Conservation (phyloP, 2,113 vertebrate genomes). For the Chrysemys picta region DNA sequence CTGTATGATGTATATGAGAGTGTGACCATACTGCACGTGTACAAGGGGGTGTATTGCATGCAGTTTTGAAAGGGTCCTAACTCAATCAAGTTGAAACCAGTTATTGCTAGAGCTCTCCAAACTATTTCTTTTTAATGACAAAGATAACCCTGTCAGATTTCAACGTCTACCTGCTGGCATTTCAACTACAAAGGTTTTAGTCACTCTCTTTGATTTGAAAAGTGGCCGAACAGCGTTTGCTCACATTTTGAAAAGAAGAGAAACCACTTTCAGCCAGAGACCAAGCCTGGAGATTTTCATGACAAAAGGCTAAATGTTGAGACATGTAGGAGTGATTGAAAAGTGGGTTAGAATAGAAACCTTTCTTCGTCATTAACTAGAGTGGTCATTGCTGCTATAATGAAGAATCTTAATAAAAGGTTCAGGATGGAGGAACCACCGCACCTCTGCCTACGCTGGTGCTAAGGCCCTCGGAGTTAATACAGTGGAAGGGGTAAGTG, state of each 20-base stretch:
- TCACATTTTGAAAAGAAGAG: not conserved
- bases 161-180: not conserved
- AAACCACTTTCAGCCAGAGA: not conserved
- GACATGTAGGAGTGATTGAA: not conserved
- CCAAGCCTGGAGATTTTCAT: accelerated
- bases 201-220: not conserved
- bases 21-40: not conserved
- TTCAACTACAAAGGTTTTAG: not conserved
- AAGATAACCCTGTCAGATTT: not conserved
- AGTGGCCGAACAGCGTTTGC: not conserved
- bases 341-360: not conserved
- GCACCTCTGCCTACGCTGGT: not conserved
- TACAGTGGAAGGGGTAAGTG: not conserved
- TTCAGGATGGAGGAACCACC: not conserved
- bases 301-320: not conserved
- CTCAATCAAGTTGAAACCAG: not conserved
- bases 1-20: not conserved
- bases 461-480: not conserved
- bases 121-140: not conserved
- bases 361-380: not conserved
- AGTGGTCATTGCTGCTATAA: not conserved
- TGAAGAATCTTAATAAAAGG: not conserved
- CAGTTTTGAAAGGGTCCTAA: not conserved
- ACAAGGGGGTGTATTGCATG: not conserved
- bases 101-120: accelerated